Base-by-base conservation (phyloP, 2,888 invertebrate species). In the Desoria tigrina region DNA sequence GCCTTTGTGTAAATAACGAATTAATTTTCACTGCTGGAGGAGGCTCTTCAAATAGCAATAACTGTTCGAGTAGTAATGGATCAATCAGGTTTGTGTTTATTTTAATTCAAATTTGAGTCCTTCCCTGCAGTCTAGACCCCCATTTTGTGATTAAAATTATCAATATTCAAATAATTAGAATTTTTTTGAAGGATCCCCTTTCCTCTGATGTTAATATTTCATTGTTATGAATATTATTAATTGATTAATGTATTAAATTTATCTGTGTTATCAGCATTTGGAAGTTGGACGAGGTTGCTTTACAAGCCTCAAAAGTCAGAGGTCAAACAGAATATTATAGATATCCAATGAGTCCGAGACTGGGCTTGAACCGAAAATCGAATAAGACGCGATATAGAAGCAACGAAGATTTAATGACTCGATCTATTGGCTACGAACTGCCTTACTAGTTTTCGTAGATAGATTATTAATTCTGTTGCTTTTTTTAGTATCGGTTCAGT, bases 351-450 rank as follows among this genome's bases (percentile, higher is more conserved):
- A 55, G 55, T 32, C 55, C 55, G 7, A 11, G 55, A 32, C 24
- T 53, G 24, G 21, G 4, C 7, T 28, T 18, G 7, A 55, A 11
- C 18, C 11, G 55, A 55, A 55, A 55, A 23, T 55, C 28, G 14
- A 27, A 55, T 28, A 55, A 55, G 23, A 28, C 32, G 6, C 9
- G 32, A 55, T 55, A 55, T 18, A 27, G 55, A n/a, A 55, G 55
- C 24, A 27, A 55, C 32, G 55, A 55, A 55, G 55, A 55, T 32
- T 26, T 55, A 9, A 55, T 55, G 55, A 55, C 55, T 32, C 53
- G 53, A 7, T 53, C 53, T 24, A 24, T 9, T 26, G 55, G 55
- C 16, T 55, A 32, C 23, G 55, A 55, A 32, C 55, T 55, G 11
- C 55, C 55, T 14, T 55, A 55, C 32, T 55, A 55, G 23, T 9